Conservation (phyloP, 2,888 invertebrate genomes). For the Hypercompe scribonia region DNA sequence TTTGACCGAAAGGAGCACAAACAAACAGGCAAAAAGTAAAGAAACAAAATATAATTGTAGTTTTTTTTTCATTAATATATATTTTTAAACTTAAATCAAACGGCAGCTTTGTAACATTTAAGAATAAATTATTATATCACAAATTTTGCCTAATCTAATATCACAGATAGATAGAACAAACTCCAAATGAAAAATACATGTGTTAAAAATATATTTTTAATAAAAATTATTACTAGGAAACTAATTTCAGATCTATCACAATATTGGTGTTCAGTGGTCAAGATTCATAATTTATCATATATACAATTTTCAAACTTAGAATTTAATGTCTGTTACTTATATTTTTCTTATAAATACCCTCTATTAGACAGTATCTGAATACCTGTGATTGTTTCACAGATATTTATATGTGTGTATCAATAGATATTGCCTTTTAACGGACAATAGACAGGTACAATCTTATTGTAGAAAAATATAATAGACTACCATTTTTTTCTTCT, state of each 20-base stretch:
- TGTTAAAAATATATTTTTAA: slow-evolving; percentile 40
- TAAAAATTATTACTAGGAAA: slow-evolving; percentile 27
- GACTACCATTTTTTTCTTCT: background rate
- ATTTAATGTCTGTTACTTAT: background rate
- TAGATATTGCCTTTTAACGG: background rate
- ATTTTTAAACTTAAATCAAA: slow-evolving; percentile 14
- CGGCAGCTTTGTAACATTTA: slow-evolving; percentile 18
- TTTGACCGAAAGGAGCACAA: slow-evolving; percentile 3
- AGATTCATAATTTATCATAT: background rate
- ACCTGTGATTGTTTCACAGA: background rate
- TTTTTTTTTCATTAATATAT: slow-evolving; percentile 15
- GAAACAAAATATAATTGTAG: slow-evolving; percentile 11
- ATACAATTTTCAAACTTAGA: background rate
- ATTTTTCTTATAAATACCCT: background rate
- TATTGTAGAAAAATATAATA: background rate
- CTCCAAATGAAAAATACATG: slow-evolving; percentile 27
- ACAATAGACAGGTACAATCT: background rate
- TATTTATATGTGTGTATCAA: background rate
- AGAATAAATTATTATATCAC: slow-evolving; percentile 18
- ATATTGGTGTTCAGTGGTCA: slow-evolving; percentile 10
- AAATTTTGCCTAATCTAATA: slow-evolving; percentile 34
- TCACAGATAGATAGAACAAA: slow-evolving; percentile 33
- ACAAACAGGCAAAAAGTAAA: slow-evolving; percentile 9
- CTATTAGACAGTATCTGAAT: background rate
- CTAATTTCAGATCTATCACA: slow-evolving; percentile 48